These are phyloP conservation scores for Lithophane ornitopus DNA, from an alignment of 2,888 invertebrate species.

Conservation along the genomic window DNA sequence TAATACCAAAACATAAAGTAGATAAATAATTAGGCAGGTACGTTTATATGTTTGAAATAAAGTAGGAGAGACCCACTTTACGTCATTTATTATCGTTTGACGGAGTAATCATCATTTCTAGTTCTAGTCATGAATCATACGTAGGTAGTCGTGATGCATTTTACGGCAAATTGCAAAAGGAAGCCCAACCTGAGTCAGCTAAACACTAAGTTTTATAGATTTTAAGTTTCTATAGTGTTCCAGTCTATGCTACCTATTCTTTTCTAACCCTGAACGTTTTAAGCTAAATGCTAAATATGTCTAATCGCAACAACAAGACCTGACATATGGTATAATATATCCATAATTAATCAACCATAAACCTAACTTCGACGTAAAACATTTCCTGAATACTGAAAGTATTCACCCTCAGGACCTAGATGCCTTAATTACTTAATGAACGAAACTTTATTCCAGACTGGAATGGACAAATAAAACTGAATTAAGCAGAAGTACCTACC, in stretches of 20 bases:
- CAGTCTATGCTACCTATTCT: background rate
- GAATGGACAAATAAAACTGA: constrained; percentile 32
- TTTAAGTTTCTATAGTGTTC: background rate
- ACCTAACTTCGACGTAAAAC: constrained; percentile 5
- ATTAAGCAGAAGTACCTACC: background rate
- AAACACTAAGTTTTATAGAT: background rate
- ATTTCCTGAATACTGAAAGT: constrained; percentile 10
- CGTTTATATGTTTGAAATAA: background rate
- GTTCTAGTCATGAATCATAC: too few species aligned
- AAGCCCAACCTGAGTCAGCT: too few species aligned
- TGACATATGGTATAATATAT: background rate
- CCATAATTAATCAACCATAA: constrained; percentile 29
- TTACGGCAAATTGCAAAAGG: background rate
- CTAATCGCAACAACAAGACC: background rate
- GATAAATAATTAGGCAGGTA: too few species aligned
- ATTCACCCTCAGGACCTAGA: constrained; percentile 20
- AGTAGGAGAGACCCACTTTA: background rate
- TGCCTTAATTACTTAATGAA: constrained; percentile 31
- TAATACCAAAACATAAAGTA: too few species aligned
- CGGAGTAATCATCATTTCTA: too few species aligned
- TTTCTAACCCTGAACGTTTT: background rate
- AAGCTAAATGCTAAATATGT: constrained; percentile 2
- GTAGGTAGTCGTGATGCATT: background rate
- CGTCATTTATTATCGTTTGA: background rate
- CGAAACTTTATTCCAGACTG: constrained; percentile 15